These are phyloP conservation scores for Gymnopithys bicolor DNA, from an alignment of 2,797 vertebrate genomes.

Conservation along the genomic window DNA sequence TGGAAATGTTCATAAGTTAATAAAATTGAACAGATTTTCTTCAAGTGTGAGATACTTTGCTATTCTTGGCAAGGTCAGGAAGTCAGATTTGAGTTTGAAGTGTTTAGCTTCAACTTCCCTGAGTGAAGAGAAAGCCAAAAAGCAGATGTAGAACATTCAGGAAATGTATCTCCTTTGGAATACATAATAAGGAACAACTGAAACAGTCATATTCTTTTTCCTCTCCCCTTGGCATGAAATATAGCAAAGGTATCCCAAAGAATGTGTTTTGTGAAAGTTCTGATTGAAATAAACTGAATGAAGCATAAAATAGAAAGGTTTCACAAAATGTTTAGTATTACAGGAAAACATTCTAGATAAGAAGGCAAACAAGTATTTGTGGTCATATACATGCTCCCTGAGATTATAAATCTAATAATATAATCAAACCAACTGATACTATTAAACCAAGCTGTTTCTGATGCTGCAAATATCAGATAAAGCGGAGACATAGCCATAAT, in stretches of 20 bases:
- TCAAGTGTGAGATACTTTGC: conserved; percentile 5
- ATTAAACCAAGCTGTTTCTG: neutral
- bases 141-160: neutral
- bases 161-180: neutral
- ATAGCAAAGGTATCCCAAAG: neutral
- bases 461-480: neutral
- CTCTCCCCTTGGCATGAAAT: neutral
- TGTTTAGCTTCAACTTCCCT: neutral
- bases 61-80: neutral
- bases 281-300: neutral
- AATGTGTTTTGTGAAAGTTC: neutral
- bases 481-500: neutral
- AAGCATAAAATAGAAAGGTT: neutral
- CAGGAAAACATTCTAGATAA: neutral
- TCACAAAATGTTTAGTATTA: neutral
- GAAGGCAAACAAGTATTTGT: neutral
- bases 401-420: neutral
- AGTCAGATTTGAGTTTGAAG: neutral
- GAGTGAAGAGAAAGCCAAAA: neutral
- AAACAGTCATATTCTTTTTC: neutral
- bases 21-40: neutral
- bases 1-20: neutral
- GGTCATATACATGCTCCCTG: neutral
- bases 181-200: neutral
- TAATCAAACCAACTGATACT: neutral